These are phyloP conservation scores for Desmodus rotundus DNA, from an alignment of 2,113 vertebrate genomes.

Conservation along the genomic window DNA sequence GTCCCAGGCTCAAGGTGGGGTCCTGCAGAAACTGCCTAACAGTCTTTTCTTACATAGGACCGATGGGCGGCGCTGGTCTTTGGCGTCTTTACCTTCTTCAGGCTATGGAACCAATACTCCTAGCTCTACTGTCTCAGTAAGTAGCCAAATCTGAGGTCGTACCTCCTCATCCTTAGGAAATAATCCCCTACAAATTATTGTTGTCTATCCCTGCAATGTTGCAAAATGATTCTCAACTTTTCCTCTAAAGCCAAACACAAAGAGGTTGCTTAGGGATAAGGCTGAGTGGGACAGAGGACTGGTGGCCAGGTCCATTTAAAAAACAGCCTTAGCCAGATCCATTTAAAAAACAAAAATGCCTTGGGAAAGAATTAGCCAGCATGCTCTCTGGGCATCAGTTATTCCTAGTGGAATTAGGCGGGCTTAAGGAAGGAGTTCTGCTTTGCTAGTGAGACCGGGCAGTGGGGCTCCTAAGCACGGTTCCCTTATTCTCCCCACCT, in stretches of 20 bases:
- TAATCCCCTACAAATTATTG: not conserved
- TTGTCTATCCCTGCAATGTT: not conserved
- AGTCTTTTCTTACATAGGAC: conserved; percentile 81
- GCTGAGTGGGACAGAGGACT: not conserved
- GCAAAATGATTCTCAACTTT: conserved; percentile 5
- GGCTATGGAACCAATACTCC: conserved; percentile 99
- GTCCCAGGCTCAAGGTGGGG: not conserved
- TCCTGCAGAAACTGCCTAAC: conserved; percentile 10
- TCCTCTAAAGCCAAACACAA: not conserved
- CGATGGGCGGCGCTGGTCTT: conserved; percentile 96
- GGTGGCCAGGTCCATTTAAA: not conserved
- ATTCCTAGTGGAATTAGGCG: not conserved
- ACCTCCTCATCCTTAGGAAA: not conserved
- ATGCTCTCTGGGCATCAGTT: not conserved
- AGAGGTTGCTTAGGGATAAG: not conserved
- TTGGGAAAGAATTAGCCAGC: conserved; percentile 6
- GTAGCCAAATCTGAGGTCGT: conserved; percentile 62
- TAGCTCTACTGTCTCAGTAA: conserved; percentile 98
- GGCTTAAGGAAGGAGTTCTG: not conserved
- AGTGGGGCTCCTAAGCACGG: not conserved
- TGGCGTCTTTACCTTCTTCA: conserved; percentile 96
- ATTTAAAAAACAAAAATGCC: not conserved
- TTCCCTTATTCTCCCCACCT: not conserved
- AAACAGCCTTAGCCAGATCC: no score
- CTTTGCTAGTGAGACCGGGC: not conserved